Base-by-base conservation (phyloP, 2,888 invertebrate species). In the Ophraella communa region DNA sequence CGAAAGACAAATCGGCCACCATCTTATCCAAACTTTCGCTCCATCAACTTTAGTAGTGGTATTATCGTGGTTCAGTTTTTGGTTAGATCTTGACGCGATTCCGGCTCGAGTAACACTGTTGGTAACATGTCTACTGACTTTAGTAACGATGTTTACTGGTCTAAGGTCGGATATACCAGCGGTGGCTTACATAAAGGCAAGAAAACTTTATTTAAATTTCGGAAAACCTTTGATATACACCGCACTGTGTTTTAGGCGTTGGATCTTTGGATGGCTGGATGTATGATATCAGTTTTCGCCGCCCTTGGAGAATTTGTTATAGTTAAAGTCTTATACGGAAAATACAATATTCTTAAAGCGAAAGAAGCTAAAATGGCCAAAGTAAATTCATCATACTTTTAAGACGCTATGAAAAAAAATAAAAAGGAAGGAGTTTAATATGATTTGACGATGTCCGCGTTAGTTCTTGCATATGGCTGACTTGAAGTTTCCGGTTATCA, bases 191-290 rank as follows among this genome's bases (percentile, higher is more conserved):
- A 90, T 94, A 3, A 94, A 93, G 87, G 94, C 92, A 82, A 39
- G 27, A 23, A 14, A 35, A n/a, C n/a, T n/a, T n/a, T n/a, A n/a
- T n/a, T n/a, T n/a, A n/a, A n/a, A n/a, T n/a, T n/a, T n/a, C n/a
- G n/a, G n/a, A n/a, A n/a, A n/a, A n/a, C n/a, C n/a, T n/a, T n/a
- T n/a, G n/a, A n/a, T n/a, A n/a, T n/a, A 42, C 21, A 17, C 44
- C 3, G 11, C 17, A 14, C 53, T 23, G 24, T n/a, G 55, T 71
- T 75, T 69, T 67, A 72, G 93, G 92, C 93, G 1, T 81, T 93
- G 42, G 93, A 93, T 79, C 84, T 93, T 8, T 94, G 94, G 94
- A 93, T 94, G 93, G 92, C 93, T 3, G 92, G 91, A 4, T 94
- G 94, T 76, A 93, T 94, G 92, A 87, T 92, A 75, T 93, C 93